These are phyloP conservation scores for Liparis tanakae DNA, from an alignment of 2,797 vertebrate genomes.

Conservation along the genomic window DNA sequence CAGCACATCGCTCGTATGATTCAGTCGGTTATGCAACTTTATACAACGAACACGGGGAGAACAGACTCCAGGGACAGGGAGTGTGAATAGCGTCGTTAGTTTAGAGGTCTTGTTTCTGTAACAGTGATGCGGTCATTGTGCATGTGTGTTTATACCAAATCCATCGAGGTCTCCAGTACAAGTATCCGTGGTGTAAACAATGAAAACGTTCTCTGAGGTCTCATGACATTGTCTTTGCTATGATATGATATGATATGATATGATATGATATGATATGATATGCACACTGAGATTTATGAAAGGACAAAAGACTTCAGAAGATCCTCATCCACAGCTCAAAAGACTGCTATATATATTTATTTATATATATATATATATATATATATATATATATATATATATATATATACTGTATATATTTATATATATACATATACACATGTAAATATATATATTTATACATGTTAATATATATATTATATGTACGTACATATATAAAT, in stretches of 20 bases:
- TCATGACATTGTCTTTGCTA: constrained; percentile 9
- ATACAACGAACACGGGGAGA: constrained; percentile 27
- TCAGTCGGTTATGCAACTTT: constrained; percentile 60
- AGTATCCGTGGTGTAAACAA: constrained; percentile 38
- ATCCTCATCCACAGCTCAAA: background rate
- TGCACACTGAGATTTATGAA: constrained; percentile 14
- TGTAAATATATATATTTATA: too few relatives aligned
- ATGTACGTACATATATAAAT: too few relatives aligned
- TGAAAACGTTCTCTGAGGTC: constrained; percentile 30
- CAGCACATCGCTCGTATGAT: constrained; percentile 33
- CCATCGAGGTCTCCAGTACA: background rate
- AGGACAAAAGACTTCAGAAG: background rate
- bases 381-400: too few relatives aligned
- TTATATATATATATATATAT: too few relatives aligned
- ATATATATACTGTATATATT: too few relatives aligned
- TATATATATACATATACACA: too few relatives aligned
- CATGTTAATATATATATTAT: too few relatives aligned
- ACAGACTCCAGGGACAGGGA: constrained; percentile 14
- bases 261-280: background rate
- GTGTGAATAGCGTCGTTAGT: constrained; percentile 12
- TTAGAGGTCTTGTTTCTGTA: constrained; percentile 26
- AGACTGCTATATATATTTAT: too few relatives aligned
- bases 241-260: background rate
- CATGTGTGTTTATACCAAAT: constrained; percentile 46
- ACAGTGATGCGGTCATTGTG: constrained; percentile 28